A percentile compares a stretch with the other conserved stretches of the same genome.
These are phyloP conservation scores for Sphyrna mokarran DNA, from an alignment of 2,113 vertebrate genomes.

Conservation along the genomic window DNA sequence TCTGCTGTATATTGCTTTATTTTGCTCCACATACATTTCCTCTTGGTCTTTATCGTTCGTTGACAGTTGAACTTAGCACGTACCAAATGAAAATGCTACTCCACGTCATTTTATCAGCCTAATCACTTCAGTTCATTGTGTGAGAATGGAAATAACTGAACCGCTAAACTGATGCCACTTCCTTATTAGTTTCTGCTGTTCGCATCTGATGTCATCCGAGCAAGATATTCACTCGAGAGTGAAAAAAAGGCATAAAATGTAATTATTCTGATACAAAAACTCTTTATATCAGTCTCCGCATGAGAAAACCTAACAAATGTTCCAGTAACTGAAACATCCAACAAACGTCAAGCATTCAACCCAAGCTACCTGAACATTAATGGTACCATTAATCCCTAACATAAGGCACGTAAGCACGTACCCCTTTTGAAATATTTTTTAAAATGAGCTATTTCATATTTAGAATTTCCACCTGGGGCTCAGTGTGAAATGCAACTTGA, in stretches of 20 bases:
- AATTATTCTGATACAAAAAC: neutral
- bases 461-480: neutral
- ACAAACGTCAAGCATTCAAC: neutral
- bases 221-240: neutral
- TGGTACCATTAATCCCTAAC: no score
- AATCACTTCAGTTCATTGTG: neutral
- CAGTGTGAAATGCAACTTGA: neutral
- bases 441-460: neutral
- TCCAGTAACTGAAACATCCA: neutral
- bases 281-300: neutral
- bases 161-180: neutral
- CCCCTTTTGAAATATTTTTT: neutral
- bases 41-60: neutral
- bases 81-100: neutral
- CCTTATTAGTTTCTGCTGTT: neutral
- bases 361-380: no score
- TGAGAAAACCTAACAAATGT: neutral
- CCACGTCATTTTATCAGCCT: neutral
- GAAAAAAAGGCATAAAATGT: neutral
- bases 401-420: neutral
- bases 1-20: neutral
- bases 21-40: neutral
- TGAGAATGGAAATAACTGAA: neutral
- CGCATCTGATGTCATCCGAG: no score
- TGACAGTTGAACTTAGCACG: neutral